Evolutionary conservation across 2,113 vertebrate species (phyloP), one percentile per base, ranked within the genome.

Genomic region (Micronisus gabar): DNA sequence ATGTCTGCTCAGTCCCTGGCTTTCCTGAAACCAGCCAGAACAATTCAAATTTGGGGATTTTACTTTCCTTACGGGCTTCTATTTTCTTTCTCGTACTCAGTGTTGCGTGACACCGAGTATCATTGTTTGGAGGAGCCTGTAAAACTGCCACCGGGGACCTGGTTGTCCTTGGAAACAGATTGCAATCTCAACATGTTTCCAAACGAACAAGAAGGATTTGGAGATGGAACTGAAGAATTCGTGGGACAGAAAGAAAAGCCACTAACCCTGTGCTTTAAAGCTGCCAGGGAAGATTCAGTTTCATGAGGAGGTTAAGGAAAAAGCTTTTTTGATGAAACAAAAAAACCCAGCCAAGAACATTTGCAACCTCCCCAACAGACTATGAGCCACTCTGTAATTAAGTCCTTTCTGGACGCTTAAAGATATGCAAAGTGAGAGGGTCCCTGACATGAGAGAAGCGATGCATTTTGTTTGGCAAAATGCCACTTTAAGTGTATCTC

Each of bases 161-260:
- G 50, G 72, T 76, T 75, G 84, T 71, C 87, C 86, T 87, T 94
- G 67, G 95, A 95, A 96, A 94, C 75, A 63, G 66, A 86, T 9
- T 88, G 67, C 11, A 67, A 94, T 91, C 88, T 95, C 94, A 80
- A 76, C 8, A 7, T 65, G 53, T 72, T 95, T 95, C 89, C 68
- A 79, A 91, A 80, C 5, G 38, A 93, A 76, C 43, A 75, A 78
- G 72, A 97, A 95, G 73, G 90, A 82, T 84, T 92, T 90, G 81
- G 88, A 88, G 50, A 86, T 48, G 15, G 62, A 92, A 59, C n/a
- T 45, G 81, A 78, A 62, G 65, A 79, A 79, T 82, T 74, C 32
- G 32, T 75, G 74, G 50, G 56, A 53, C 81, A 94, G 59, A 90
- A 94, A 95, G 71, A 74, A 94, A 86, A 85, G 27, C 25, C 50